Evolutionary conservation across 2,797 vertebrate genomes (phyloP).

Genomic region (Tragelaphus eurycerus): DNA sequence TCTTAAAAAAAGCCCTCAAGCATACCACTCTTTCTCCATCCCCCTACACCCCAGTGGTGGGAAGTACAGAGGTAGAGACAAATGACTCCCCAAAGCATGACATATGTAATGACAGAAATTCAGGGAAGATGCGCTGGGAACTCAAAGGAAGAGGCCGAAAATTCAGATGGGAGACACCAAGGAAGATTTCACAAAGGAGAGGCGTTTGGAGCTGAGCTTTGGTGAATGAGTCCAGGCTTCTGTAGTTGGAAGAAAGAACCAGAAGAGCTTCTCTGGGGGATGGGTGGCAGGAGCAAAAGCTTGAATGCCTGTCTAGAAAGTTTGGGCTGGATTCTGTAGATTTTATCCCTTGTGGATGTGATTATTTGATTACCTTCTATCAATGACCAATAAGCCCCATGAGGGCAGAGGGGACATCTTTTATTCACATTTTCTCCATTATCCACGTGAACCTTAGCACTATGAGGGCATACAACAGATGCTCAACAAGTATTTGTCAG

Average conservation of each 20-base stretch:
- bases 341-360: not conserved
- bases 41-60: not conserved
- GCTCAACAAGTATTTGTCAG: not conserved
- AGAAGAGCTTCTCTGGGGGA: not conserved
- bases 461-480: not conserved
- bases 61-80: not conserved
- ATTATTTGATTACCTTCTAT: not conserved
- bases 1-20: not conserved
- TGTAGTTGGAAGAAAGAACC: not conserved
- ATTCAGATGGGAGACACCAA: not conserved
- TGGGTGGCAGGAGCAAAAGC: not conserved
- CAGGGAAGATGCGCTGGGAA: not conserved
- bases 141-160: not conserved
- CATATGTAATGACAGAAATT: fast-evolving
- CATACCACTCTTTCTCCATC: not conserved
- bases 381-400: not conserved
- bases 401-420: not conserved
- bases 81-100: not conserved
- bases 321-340: not conserved
- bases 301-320: no score
- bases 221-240: not conserved
- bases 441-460: not conserved
- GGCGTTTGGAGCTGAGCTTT: not conserved
- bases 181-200: not conserved
- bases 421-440: not conserved